A percentile compares a stretch with the other conserved stretches of the same genome.
phyloP scores from a whole-genome alignment of 2,113 vertebrate species.

The Steatornis caripensis region DNA sequence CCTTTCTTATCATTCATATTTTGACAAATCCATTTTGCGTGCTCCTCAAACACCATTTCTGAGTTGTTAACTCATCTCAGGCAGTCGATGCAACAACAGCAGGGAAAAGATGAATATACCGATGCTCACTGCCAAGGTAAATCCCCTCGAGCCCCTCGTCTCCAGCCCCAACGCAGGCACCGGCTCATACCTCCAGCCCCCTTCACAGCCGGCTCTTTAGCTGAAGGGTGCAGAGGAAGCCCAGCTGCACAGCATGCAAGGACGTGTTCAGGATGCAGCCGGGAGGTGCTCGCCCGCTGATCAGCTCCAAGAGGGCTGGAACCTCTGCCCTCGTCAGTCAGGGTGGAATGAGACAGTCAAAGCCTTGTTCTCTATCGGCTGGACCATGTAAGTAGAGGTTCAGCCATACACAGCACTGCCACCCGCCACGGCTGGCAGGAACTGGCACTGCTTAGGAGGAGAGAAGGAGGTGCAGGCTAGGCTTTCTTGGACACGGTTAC shows the following conservation, averaged over 20 bases:
- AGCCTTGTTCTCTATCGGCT: neutral
- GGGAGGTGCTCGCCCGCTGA: neutral
- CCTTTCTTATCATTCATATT: neutral
- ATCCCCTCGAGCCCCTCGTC: neutral
- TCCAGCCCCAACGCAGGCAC: neutral
- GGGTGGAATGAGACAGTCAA: neutral
- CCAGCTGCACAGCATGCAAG: neutral
- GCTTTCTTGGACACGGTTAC: neutral
- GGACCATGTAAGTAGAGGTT: neutral
- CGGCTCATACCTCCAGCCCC: neutral
- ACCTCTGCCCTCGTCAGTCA: neutral
- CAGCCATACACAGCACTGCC: accelerated
- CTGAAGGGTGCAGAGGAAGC: neutral
- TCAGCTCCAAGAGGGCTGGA: neutral
- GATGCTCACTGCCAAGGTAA: neutral
- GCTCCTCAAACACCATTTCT: neutral
- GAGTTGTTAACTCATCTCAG: neutral
- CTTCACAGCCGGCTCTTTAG: accelerated
- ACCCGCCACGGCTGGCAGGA: accelerated
- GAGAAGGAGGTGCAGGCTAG: accelerated
- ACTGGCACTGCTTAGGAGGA: accelerated
- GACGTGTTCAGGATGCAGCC: neutral
- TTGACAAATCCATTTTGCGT: neutral
- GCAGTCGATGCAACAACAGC: neutral
- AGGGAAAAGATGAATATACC: neutral